A percentile compares a stretch with the other conserved stretches of the same genome.
Evolutionary conservation across 2,888 invertebrate genomes (phyloP).

Genomic region (Ectemnius lituratus): DNA sequence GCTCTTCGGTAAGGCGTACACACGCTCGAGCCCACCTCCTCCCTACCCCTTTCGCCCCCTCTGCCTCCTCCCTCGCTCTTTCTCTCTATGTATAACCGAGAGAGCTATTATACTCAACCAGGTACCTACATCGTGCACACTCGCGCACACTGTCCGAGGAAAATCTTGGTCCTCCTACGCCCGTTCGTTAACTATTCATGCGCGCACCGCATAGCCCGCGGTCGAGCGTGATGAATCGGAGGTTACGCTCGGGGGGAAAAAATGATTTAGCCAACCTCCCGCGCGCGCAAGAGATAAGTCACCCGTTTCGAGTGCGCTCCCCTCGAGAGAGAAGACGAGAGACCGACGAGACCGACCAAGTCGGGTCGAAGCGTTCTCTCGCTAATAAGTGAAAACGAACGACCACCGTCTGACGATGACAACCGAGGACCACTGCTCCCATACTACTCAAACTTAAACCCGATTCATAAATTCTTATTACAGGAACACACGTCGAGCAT

Average conservation of each 20-base stretch:
- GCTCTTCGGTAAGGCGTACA: slow-evolving; percentile 41
- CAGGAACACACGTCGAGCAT: too few species aligned
- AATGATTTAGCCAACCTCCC: slow-evolving; percentile 40
- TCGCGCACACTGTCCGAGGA: slow-evolving; percentile 34
- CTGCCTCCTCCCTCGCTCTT: slow-evolving; percentile 3
- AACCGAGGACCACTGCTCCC: too few species aligned
- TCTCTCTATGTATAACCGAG: slow-evolving; percentile 58
- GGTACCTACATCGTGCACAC: slow-evolving; percentile 45
- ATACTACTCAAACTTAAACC: too few species aligned
- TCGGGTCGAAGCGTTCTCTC: too few species aligned
- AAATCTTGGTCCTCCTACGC: slow-evolving; percentile 64
- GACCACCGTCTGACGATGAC: too few species aligned
- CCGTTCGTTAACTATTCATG: slow-evolving; percentile 64
- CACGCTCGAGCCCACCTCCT: slow-evolving; percentile 15
- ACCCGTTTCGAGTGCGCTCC: not conserved
- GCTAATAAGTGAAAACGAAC: too few species aligned
- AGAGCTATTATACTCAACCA: slow-evolving; percentile 56
- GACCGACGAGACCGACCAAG: too few species aligned
- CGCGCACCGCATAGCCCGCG: slow-evolving; percentile 59
- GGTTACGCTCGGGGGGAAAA: slow-evolving; percentile 41
- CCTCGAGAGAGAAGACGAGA: too few species aligned
- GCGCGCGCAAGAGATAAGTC: slow-evolving; percentile 26
- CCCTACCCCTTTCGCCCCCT: too few species aligned
- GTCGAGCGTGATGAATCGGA: slow-evolving; percentile 60
- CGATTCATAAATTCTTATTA: too few species aligned